Evolutionary conservation across 2,888 invertebrate genomes (phyloP).

Genomic region (Synanthedon tipuliformis): DNA sequence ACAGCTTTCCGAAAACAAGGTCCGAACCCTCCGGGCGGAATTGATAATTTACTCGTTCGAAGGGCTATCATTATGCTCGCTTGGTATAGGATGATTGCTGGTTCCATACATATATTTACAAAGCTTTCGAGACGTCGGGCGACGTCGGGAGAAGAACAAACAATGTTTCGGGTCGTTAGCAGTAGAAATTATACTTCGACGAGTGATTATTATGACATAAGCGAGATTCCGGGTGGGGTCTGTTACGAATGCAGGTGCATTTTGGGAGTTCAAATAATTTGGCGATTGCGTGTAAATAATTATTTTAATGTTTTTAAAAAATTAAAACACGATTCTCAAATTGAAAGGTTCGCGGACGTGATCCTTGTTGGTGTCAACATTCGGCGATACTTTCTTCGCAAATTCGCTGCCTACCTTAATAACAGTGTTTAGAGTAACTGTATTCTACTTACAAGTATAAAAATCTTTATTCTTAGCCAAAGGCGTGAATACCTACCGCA

Average conservation of each 20-base stretch:
- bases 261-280: not conserved
- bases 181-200: conserved; percentile 47
- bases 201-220: conserved; percentile 52
- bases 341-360: too few species aligned
- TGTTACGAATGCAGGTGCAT: conserved; percentile 18
- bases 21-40: conserved; percentile 58
- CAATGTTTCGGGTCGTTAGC: conserved; percentile 64
- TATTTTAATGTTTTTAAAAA: not conserved
- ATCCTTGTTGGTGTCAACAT: not conserved
- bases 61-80: conserved; percentile 65
- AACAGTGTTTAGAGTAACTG: too few species aligned
- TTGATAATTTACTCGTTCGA: conserved; percentile 68
- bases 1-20: conserved; percentile 56
- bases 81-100: conserved; percentile 57
- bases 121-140: conserved; percentile 33
- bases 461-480: too few species aligned
- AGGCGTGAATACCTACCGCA: too few species aligned
- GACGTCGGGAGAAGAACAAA: conserved; percentile 61
- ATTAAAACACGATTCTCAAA: too few species aligned
- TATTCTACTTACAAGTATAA: too few species aligned
- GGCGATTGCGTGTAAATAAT: not conserved
- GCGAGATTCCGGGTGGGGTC: conserved; percentile 10
- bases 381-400: not conserved
- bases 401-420: too few species aligned
- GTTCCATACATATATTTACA: conserved; percentile 52